phyloP scores from a whole-genome alignment of 2,888 invertebrate genomes.

The Cheiracanthium punctorium region DNA sequence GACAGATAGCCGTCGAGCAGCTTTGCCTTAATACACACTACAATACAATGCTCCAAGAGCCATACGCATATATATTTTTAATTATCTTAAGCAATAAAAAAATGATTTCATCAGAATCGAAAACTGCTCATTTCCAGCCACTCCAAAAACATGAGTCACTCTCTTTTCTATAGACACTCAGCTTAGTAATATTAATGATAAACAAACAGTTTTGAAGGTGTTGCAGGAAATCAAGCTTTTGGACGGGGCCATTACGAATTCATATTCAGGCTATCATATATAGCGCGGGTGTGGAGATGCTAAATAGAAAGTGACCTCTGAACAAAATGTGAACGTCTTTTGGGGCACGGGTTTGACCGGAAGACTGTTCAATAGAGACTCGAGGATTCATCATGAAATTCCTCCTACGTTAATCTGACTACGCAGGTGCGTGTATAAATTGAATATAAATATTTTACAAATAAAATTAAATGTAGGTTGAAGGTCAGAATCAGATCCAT shows the following conservation, averaged over 20 bases:
- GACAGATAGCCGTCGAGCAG: no score
- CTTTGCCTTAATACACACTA: no score
- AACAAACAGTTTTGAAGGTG: not conserved
- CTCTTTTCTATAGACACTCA: no score
- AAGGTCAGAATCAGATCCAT: not conserved
- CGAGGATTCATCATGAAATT: not conserved
- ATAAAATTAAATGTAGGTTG: conserved; percentile 13
- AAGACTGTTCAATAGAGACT: not conserved
- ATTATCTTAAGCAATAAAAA: no score
- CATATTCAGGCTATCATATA: conserved; percentile 23
- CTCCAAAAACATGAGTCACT: no score
- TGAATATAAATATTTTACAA: conserved; percentile 13
- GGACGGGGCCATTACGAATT: not conserved
- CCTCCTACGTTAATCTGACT: conserved; percentile 10
- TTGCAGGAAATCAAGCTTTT: not conserved
- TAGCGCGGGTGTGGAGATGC: conserved; percentile 17
- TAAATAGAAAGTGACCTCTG: not conserved
- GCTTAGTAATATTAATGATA: not conserved
- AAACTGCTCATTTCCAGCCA: no score
- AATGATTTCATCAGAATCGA: no score
- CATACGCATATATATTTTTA: no score
- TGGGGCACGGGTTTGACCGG: conserved; percentile 10
- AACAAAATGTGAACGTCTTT: not conserved
- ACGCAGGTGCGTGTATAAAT: not conserved
- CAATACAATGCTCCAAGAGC: no score